Evolutionary conservation across 1,140 invertebrate genomes (phyloP).

Genomic region (Drosophila pruinosa): DNA sequence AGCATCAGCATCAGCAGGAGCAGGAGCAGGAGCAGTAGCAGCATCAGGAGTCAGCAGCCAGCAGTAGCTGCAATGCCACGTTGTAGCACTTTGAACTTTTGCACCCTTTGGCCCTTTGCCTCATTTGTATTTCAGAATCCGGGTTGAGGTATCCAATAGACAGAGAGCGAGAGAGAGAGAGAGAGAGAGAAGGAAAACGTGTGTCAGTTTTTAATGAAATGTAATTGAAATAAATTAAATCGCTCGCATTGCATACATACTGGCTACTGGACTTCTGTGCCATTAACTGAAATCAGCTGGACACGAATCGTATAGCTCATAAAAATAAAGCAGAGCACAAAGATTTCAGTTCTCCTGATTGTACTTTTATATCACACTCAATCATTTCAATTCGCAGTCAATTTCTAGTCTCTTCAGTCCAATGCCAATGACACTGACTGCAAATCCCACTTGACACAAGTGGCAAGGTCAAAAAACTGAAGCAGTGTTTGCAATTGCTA

Average conservation of each 20-base stretch:
- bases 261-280: constrained; percentile 4
- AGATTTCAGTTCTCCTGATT: background rate
- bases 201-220: constrained; percentile 73
- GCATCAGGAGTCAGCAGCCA: constrained; percentile 10
- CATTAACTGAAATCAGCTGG: constrained; percentile 12
- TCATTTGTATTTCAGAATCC: constrained; percentile 13
- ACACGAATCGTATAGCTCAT: background rate
- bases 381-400: background rate
- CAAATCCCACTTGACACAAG: no score
- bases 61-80: constrained; percentile 19
- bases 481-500: background rate
- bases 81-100: constrained; percentile 49
- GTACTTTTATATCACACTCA: background rate
- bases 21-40: constrained; percentile 1
- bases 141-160: background rate
- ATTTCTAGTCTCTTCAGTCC: background rate
- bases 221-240: constrained; percentile 76
- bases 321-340: background rate
- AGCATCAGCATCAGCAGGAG: constrained; percentile 20
- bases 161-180: background rate
- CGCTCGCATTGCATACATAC: constrained; percentile 40
- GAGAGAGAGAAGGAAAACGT: constrained; percentile 36
- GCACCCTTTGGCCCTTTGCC: constrained; percentile 29
- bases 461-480: background rate
- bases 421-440: background rate